Evolutionary conservation across 1,140 invertebrate species (phyloP), one percentile per base, ranked within the genome.

Genomic region (Diorhabda sublineata): DNA sequence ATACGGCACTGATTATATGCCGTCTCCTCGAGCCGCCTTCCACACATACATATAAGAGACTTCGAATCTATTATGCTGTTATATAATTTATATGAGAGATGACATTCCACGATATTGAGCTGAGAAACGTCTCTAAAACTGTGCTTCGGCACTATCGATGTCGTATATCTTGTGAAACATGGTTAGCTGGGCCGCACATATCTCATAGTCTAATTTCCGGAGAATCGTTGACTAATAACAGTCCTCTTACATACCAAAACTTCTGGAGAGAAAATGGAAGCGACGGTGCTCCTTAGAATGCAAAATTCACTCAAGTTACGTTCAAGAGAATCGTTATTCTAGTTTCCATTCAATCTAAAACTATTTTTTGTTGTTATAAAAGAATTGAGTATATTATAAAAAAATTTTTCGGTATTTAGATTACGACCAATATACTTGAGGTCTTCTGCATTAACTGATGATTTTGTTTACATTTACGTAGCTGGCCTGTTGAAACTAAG

Each of bases 191-290:
- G 70, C 64, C 70, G 70, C 68, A 69, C 70, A 74, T 74, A 74
- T 74, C 73, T 74, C 73, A 74, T 64, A 68, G 73, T 74, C 71
- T 74, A 74, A 74, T 74, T 74, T 74, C 73, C 73, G 73, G 70
- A 68, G 70, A 67, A n/a, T 69, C 68, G 68, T 66, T 71, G 68
- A 74, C 73, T 74, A 74, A 74, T 74, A 74, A 71, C 73, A 64
- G 70, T 66, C 73, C 73, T 74, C 72, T 74, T 74, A 67, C 73
- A 72, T 74, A 74, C 64, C 73, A 72, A 72, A 74, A 74, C 73
- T 74, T 70, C 67, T 52, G n/a, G 2, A n/a, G n/a, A 52, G 47
- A 52, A 52, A n/a, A 52, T 52, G 64, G 66, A 60, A 42, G 5
- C n/a, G 61, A 42, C 52, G 68, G 42, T 60, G 59, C 65, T 58